Conservation (phyloP, 2,797 vertebrate species). For the Periophthalmus magnuspinnatus region DNA sequence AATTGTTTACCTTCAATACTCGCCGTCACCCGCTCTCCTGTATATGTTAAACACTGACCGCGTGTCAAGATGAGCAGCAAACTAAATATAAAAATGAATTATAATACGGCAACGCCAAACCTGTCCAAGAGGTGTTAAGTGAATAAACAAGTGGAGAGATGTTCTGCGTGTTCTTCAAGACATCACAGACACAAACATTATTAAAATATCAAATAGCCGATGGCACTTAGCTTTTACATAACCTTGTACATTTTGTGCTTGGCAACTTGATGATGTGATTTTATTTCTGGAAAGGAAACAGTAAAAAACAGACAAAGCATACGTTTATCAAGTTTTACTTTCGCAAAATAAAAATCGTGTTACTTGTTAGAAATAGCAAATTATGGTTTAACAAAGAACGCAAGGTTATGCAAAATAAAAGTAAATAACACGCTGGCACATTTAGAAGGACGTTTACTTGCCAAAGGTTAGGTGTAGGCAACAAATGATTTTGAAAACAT, state of each 20-base stretch:
- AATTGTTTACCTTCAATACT: slow-evolving; percentile 32
- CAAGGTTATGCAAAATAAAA: not conserved
- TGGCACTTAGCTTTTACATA: not conserved
- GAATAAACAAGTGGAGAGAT: not conserved
- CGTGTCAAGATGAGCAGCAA: slow-evolving; percentile 18
- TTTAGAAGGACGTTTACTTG: not conserved
- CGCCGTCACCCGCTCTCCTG: slow-evolving; percentile 22
- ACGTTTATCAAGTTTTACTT: not conserved
- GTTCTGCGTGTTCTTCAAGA: not conserved
- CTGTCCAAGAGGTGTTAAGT: not conserved
- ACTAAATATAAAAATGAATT: not conserved
- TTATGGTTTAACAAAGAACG: not conserved
- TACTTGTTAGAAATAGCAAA: not conserved
- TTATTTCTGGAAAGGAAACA: not conserved
- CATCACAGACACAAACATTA: no score
- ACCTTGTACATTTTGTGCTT: not conserved
- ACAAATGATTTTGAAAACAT: not conserved
- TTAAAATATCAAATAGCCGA: no score
- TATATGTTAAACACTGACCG: slow-evolving; percentile 24
- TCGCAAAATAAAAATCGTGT: not conserved
- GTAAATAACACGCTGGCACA: not conserved
- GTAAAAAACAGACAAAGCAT: not conserved
- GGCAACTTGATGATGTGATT: not conserved
- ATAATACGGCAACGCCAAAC: not conserved
- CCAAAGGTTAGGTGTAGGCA: not conserved